These are phyloP conservation scores for Hemiscyllium ocellatum DNA, from an alignment of 2,113 vertebrate genomes.

Conservation along the genomic window DNA sequence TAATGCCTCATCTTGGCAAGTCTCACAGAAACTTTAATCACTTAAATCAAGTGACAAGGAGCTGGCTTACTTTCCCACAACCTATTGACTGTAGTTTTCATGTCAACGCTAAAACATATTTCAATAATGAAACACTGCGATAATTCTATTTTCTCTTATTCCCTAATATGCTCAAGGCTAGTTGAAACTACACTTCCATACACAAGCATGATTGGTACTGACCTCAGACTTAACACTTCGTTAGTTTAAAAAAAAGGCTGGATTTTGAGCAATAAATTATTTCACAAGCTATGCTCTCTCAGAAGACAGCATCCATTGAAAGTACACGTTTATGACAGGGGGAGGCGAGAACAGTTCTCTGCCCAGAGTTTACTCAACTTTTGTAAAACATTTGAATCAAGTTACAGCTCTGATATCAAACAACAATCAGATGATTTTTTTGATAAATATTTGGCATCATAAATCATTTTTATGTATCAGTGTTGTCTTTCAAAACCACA, in stretches of 20 bases:
- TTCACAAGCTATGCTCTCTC: not conserved
- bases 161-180: not conserved
- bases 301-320: not conserved
- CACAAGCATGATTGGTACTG: not conserved
- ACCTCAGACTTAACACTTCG: not conserved
- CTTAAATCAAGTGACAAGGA: not conserved
- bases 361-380: not conserved
- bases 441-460: not conserved
- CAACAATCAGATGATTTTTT: not conserved
- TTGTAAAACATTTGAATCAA: not conserved
- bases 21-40: not conserved
- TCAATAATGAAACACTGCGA: not conserved
- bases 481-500: not conserved
- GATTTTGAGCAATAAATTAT: not conserved
- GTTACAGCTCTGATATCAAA: not conserved
- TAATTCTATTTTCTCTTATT: not conserved
- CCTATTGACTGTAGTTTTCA: not conserved
- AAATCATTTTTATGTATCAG: not conserved
- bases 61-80: not conserved
- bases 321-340: no score
- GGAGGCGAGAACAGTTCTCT: not conserved
- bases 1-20: not conserved
- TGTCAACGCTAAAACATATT: not conserved
- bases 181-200: not conserved
- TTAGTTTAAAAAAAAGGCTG: not conserved